Conservation (phyloP, 2,797 vertebrate species). For the Poeciliopsis paucimaculata region DNA sequence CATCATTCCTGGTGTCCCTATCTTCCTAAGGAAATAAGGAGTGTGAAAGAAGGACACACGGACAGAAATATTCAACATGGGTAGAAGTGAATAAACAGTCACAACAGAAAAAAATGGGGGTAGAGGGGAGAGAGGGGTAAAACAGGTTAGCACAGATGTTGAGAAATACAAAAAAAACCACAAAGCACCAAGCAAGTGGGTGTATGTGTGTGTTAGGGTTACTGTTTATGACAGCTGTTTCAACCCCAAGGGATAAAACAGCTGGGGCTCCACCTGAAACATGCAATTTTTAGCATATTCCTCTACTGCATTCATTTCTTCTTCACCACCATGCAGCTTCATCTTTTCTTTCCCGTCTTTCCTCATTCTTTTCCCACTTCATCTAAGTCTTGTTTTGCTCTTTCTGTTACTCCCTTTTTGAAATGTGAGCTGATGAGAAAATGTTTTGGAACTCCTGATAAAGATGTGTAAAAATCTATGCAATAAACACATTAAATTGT, state of each 20-base stretch:
- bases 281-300: constrained; percentile 62
- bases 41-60: constrained; percentile 20
- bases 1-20: constrained; percentile 57
- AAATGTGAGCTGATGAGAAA: neutral
- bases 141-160: constrained; percentile 28
- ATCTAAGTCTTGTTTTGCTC: constrained; percentile 23
- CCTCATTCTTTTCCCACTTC: constrained; percentile 30
- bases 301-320: constrained; percentile 57
- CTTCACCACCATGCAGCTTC: constrained; percentile 62
- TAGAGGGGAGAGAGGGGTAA: constrained; percentile 3
- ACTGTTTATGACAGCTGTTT: constrained; percentile 83
- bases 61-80: constrained; percentile 22
- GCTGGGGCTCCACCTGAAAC: constrained; percentile 80
- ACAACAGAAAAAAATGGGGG: constrained; percentile 18
- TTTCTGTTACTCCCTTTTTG: neutral
- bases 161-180: constrained; percentile 38
- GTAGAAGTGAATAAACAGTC: constrained; percentile 11
- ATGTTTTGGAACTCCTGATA: neutral
- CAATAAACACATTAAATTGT: neutral
- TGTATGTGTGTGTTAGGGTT: constrained; percentile 42
- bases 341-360: constrained; percentile 42
- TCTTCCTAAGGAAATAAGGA: constrained; percentile 34
- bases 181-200: constrained; percentile 54
- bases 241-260: constrained; percentile 86
- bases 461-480: neutral